These are phyloP conservation scores for Galeruca laticollis DNA, from an alignment of 2,888 invertebrate genomes.

Conservation along the genomic window DNA sequence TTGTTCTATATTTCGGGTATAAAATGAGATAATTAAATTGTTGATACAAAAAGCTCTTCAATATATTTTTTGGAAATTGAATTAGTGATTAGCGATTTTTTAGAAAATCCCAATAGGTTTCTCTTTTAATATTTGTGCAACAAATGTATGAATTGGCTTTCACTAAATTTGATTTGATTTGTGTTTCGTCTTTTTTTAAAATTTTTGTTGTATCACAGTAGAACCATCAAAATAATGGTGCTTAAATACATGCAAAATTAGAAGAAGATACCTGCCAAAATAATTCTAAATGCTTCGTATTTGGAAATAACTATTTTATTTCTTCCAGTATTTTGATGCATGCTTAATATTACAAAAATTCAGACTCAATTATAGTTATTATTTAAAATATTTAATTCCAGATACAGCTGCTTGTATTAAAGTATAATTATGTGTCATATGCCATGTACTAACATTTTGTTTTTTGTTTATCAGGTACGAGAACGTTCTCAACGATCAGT, in stretches of 20 bases:
- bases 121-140: slow-evolving; percentile 4
- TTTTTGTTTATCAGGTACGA: slow-evolving; percentile 75
- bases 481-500: slow-evolving; percentile 93
- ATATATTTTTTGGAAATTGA: background rate
- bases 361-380: background rate
- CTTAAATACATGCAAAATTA: background rate
- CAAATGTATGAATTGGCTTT: background rate
- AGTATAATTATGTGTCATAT: background rate
- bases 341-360: background rate
- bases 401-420: background rate
- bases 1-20: too few relatives aligned
- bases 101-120: background rate
- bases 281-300: background rate
- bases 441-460: background rate
- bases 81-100: background rate
- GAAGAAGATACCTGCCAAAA: slow-evolving; percentile 1
- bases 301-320: slow-evolving; percentile 4
- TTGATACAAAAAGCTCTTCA: too few relatives aligned
- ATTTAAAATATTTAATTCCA: background rate
- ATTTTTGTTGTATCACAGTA: background rate
- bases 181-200: background rate
- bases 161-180: background rate
- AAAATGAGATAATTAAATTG: too few relatives aligned
- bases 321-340: background rate
- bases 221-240: background rate